These are phyloP conservation scores for Xanthorhoe designata DNA, from an alignment of 2,888 invertebrate species.

Conservation along the genomic window DNA sequence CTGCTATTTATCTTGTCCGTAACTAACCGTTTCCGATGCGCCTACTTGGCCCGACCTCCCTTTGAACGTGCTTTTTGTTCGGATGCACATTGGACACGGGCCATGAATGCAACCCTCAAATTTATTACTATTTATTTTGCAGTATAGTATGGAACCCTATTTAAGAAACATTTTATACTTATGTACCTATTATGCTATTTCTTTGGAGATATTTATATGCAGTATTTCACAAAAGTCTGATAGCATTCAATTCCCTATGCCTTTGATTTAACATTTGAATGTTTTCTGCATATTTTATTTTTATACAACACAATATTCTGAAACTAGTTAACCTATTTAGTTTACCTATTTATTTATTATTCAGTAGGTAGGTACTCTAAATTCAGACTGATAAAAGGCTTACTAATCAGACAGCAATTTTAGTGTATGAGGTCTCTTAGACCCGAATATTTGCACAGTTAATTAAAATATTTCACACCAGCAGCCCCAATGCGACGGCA, in stretches of 20 bases:
- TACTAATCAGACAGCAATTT: not conserved
- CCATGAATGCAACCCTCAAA: conserved; percentile 24
- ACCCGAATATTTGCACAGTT: conserved; percentile 30
- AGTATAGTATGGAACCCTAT: not conserved
- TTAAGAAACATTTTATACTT: not conserved
- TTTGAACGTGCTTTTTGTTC: conserved; percentile 47
- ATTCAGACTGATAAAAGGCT: not conserved
- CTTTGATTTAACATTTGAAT: too few relatives aligned
- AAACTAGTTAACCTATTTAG: too few relatives aligned
- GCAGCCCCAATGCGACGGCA: conserved; percentile 37
- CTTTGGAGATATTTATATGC: too few relatives aligned
- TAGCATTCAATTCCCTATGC: not conserved
- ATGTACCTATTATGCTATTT: not conserved
- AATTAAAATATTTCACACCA: conserved; percentile 35
- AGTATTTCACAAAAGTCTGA: not conserved
- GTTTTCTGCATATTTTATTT: too few relatives aligned
- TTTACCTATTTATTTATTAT: too few relatives aligned
- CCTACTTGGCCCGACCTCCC: conserved; percentile 50
- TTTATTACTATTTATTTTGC: not conserved
- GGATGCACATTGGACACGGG: conserved; percentile 32
- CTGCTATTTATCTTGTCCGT: conserved; percentile 55
- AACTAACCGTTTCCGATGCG: conserved; percentile 62
- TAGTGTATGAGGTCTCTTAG: not conserved
- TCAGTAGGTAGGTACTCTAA: too few relatives aligned
- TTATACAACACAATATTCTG: not conserved